Conservation (phyloP, 2,113 vertebrate genomes). For the Aegithalos caudatus region DNA sequence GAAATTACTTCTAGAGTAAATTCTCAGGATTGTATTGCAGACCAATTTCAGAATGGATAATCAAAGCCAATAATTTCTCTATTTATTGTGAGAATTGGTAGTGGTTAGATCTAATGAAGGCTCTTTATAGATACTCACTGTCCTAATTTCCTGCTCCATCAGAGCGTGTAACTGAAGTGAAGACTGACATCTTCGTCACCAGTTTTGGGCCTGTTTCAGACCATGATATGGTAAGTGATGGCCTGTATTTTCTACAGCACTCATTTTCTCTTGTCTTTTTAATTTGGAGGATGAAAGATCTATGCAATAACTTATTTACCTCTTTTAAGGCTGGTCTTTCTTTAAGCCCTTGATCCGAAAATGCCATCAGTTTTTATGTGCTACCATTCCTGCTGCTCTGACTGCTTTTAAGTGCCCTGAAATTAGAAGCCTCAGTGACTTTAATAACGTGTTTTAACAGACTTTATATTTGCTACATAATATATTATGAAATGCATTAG, state of each 20-base stretch:
- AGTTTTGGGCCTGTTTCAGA: slow-evolving; percentile 98
- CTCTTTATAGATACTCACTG: slow-evolving; percentile 82
- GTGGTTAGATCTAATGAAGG: slow-evolving; percentile 76
- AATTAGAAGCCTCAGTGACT: slow-evolving; percentile 9
- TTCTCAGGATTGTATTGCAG: slow-evolving; percentile 43
- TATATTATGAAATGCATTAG: neutral
- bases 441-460: slow-evolving; percentile 23
- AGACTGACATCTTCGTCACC: slow-evolving; percentile 99
- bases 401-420: neutral
- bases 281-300: neutral
- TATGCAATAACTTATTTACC: neutral
- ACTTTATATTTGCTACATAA: slow-evolving; percentile 21
- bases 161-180: slow-evolving; percentile 99
- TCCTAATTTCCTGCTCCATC: slow-evolving; percentile 91
- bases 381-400: neutral
- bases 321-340: neutral
- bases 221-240: slow-evolving; percentile 94
- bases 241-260: neutral
- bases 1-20: slow-evolving; percentile 67
- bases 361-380: neutral
- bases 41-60: slow-evolving; percentile 70
- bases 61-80: slow-evolving; percentile 71
- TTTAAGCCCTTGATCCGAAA: neutral
- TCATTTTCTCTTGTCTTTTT: slow-evolving; percentile 11
- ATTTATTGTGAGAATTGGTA: slow-evolving; percentile 71